phyloP scores from a whole-genome alignment of 2,113 vertebrate genomes.

The Pelvicachromis taeniatus region DNA sequence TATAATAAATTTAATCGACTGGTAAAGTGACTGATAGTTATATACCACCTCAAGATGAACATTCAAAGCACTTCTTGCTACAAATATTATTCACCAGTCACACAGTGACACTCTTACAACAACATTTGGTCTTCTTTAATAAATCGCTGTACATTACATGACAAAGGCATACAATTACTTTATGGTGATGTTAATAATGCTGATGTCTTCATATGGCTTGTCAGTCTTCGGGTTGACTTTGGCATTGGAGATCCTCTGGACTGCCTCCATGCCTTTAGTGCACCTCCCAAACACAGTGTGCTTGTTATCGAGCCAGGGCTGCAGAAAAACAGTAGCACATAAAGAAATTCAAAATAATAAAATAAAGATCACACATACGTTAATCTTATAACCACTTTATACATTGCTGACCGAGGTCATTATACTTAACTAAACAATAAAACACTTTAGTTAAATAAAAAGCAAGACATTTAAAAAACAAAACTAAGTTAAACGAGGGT shows the following conservation, averaged over 20 bases:
- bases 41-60: neutral
- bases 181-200: slow-evolving; percentile 96
- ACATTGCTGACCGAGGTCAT: neutral
- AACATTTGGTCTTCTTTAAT: neutral
- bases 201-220: slow-evolving; percentile 97
- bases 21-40: neutral
- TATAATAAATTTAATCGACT: slow-evolving; percentile 60
- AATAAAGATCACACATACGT: neutral
- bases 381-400: neutral
- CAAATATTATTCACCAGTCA: neutral
- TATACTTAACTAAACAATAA: neutral
- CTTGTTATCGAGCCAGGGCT: slow-evolving; percentile 99
- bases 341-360: neutral
- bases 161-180: slow-evolving; percentile 70
- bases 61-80: neutral
- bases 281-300: slow-evolving; percentile 96
- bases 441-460: neutral
- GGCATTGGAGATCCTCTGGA: slow-evolving; percentile 94
- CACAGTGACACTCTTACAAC: neutral
- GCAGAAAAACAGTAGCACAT: neutral
- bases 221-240: slow-evolving; percentile 98
- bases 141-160: slow-evolving; percentile 14
- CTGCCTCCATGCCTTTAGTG: slow-evolving; percentile 96
- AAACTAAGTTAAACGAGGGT: neutral
- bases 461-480: neutral